phyloP scores from a whole-genome alignment of 1,140 invertebrate genomes.

The Drosophila burlai region DNA sequence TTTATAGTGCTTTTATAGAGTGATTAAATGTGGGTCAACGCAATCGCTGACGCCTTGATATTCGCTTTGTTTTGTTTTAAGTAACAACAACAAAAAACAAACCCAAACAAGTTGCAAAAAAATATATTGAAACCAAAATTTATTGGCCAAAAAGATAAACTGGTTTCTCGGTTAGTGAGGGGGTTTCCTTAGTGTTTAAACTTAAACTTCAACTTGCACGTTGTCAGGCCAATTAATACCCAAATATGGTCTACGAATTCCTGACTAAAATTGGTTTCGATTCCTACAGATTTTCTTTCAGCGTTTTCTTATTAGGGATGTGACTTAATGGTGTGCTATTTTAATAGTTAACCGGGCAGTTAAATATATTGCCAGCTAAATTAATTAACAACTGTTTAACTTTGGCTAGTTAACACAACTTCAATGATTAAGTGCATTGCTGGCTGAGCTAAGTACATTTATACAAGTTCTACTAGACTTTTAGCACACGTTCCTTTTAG shows the following conservation, averaged over 20 bases:
- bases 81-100: slow-evolving; percentile 10
- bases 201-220: slow-evolving; percentile 30
- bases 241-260: neutral
- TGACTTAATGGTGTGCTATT: neutral
- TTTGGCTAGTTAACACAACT: neutral
- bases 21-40: slow-evolving; percentile 62
- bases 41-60: slow-evolving; percentile 15
- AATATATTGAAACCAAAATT: slow-evolving; percentile 38
- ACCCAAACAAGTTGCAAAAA: slow-evolving; percentile 51
- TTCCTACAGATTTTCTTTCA: neutral
- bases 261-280: neutral
- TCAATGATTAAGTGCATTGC: neutral
- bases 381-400: slow-evolving; percentile 23
- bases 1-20: too few species aligned
- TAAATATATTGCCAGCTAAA: neutral
- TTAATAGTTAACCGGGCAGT: neutral
- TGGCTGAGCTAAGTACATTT: neutral
- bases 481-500: too few species aligned
- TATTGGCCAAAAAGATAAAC: slow-evolving; percentile 44
- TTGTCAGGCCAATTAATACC: slow-evolving; percentile 7
- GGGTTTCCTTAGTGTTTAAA: slow-evolving; percentile 39
- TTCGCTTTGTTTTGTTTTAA: slow-evolving; percentile 44
- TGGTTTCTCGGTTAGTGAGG: slow-evolving; percentile 28
- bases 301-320: neutral
- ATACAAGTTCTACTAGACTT: neutral